Conservation (phyloP, 1,140 invertebrate genomes). For the Drosophila santomea region DNA sequence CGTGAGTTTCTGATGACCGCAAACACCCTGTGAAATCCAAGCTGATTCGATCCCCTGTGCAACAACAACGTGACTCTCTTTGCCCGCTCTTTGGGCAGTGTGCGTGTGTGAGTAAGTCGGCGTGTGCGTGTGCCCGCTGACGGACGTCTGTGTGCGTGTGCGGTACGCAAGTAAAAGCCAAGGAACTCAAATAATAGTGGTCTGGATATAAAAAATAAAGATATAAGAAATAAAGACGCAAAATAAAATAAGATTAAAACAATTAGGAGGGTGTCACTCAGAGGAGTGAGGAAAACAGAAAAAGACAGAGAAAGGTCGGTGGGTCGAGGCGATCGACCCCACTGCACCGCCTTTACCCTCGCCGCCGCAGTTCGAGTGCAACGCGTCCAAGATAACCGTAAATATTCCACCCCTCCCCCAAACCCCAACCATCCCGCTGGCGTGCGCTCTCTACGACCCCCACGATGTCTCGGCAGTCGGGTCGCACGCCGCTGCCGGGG, state of each 20-base stretch:
- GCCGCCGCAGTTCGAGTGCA: conserved; percentile 58
- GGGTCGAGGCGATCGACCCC: conserved; percentile 53
- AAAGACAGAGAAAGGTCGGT: conserved; percentile 22
- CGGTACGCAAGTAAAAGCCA: conserved; percentile 30
- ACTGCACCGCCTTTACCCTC: conserved; percentile 11
- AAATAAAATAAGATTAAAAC: conserved; percentile 6
- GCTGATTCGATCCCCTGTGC: conserved; percentile 58
- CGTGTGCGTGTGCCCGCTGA: conserved; percentile 13
- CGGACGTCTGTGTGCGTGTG: conserved; percentile 58
- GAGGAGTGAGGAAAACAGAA: background rate
- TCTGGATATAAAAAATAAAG: conserved; percentile 40
- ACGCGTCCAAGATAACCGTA: conserved; percentile 84
- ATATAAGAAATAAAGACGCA: background rate
- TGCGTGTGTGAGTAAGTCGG: conserved; percentile 38
- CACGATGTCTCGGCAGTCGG: conserved; percentile 85
- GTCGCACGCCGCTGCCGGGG: conserved; percentile 85
- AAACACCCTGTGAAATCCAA: conserved; percentile 62
- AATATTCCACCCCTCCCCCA: conserved; percentile 85
- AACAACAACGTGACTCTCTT: conserved; percentile 60
- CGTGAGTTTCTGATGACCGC: conserved; percentile 26
- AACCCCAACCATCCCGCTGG: conserved; percentile 85
- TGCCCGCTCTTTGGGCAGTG: conserved; percentile 41
- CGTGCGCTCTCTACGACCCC: conserved; percentile 85
- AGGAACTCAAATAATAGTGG: conserved; percentile 1
- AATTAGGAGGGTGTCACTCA: background rate